A percentile compares a stretch with the other conserved stretches of the same genome.
phyloP scores from a whole-genome alignment of 2,888 invertebrate species.

The Seladonia tumulorum region DNA sequence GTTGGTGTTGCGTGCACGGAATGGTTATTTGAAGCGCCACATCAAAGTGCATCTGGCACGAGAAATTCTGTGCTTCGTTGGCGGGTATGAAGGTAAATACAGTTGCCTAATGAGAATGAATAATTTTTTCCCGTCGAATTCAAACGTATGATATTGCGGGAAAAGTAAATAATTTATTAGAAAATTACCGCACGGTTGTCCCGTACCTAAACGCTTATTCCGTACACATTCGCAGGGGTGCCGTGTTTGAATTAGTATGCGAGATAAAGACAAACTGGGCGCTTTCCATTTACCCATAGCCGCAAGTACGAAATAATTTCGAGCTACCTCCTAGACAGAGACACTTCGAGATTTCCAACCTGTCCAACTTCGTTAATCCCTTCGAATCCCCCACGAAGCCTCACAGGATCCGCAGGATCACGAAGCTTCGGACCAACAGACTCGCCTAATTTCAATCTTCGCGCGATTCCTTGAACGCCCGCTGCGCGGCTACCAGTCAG shows the following conservation, averaged over 20 bases:
- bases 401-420: not conserved
- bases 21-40: not conserved
- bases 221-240: too few relatives aligned
- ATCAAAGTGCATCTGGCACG: slow-evolving; percentile 6
- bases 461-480: not conserved
- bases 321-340: not conserved
- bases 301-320: slow-evolving; percentile 11
- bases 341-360: not conserved
- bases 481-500: not conserved
- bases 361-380: slow-evolving; percentile 9
- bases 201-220: not conserved
- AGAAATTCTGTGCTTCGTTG: not conserved
- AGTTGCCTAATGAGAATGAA: not conserved
- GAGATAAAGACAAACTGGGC: not conserved
- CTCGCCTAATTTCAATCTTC: slow-evolving; percentile 13
- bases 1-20: not conserved
- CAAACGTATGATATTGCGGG: not conserved
- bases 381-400: not conserved
- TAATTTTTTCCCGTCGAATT: not conserved
- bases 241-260: not conserved
- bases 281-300: not conserved
- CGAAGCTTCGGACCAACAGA: not conserved
- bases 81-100: not conserved
- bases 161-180: not conserved
- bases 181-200: not conserved